These are phyloP conservation scores for Pterocles gutturalis DNA, from an alignment of 2,113 vertebrate genomes.

Conservation along the genomic window DNA sequence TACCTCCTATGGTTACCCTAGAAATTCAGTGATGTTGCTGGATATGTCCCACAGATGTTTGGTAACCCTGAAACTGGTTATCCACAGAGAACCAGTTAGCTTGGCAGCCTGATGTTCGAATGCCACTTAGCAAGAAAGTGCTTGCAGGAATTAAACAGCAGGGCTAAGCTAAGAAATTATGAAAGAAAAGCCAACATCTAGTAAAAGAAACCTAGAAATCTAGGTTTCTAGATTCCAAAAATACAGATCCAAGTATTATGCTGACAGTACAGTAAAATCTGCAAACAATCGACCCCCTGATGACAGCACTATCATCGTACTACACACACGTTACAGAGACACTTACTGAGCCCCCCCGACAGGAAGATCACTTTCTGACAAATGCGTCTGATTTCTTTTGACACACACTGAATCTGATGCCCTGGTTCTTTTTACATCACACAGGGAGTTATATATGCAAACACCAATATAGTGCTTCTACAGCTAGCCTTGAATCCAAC, in stretches of 20 bases:
- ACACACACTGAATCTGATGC: background rate
- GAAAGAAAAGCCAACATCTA: background rate
- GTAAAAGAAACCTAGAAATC: background rate
- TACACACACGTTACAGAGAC: background rate
- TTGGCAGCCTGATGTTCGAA: background rate
- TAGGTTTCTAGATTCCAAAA: background rate
- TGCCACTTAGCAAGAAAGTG: background rate
- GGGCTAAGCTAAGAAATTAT: background rate
- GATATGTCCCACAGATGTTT: background rate
- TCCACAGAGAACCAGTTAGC: background rate
- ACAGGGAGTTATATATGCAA: background rate
- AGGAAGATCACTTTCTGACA: background rate
- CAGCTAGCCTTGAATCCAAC: background rate
- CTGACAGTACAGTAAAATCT: background rate
- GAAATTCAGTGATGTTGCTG: background rate
- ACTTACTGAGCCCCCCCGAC: background rate
- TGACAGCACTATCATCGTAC: background rate
- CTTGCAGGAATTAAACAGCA: background rate
- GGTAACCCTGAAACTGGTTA: background rate
- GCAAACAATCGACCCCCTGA: background rate
- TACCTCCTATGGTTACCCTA: background rate
- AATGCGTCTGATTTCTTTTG: background rate
- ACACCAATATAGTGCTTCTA: fast-evolving
- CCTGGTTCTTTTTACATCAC: background rate
- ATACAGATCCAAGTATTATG: background rate